Evolutionary conservation across 2,797 vertebrate genomes (phyloP).

Genomic region (Falco concolor): DNA sequence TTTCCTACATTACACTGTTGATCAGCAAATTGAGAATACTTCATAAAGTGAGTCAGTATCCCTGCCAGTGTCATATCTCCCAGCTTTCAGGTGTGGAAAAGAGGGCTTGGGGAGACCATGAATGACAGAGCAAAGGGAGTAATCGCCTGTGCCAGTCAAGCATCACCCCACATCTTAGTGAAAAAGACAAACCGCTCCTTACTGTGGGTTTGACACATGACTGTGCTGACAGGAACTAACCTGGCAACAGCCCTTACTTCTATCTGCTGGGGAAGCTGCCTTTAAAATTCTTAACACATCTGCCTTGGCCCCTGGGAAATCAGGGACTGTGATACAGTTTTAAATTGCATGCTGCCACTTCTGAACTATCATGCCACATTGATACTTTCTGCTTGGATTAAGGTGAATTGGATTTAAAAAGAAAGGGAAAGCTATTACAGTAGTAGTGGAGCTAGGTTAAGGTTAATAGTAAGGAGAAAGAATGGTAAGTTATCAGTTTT

Average conservation of each 20-base stretch:
- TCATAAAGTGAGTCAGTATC: background rate
- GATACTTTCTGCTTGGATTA: background rate
- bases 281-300: conserved; percentile 3
- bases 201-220: background rate
- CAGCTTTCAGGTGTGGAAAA: background rate
- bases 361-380: rapidly evolving
- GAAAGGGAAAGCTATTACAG: background rate
- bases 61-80: background rate
- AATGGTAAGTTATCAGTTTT: background rate
- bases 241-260: background rate
- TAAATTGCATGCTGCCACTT: background rate
- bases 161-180: background rate
- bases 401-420: background rate
- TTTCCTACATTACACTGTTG: background rate
- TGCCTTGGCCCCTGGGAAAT: conserved; percentile 25
- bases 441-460: background rate
- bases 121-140: background rate
- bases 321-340: background rate
- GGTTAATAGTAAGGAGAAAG: background rate
- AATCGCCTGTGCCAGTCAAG: background rate
- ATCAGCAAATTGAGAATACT: background rate
- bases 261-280: background rate
- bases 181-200: background rate
- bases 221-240: rapidly evolving
- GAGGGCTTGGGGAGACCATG: too few species aligned